Base-by-base conservation (phyloP, 2,888 invertebrate genomes). In the Sesia bembeciformis region DNA sequence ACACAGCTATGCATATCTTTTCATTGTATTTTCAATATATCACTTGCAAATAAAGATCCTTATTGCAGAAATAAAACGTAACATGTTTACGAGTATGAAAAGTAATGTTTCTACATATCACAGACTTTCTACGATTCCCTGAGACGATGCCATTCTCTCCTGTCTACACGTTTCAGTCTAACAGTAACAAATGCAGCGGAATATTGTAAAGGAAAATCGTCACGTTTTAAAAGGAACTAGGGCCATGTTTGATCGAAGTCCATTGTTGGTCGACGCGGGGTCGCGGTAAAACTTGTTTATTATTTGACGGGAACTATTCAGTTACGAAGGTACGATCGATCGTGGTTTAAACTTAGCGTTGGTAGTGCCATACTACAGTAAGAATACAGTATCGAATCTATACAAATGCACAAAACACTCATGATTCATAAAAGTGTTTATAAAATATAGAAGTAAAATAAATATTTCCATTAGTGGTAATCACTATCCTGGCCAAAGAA, bases 281-380 rank as follows among this genome's bases (percentile, higher is more conserved):
- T 46, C 46, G 46, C n/a, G 23, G 8, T 46, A 46, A 46, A 46
- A 46, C 46, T 46, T 46, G 46, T 46, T 46, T 46, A 46, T 46
- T 46, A 46, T 46, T 46, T 46, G 46, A 46, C 46, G n/a, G 8
- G 4, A 23, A 46, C 46, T 46, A 46, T 46, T 46, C 46, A 46
- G 46, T 46, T 50, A 51, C 52, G 49, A 40, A 49, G 61, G 55
- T 55, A 50, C 60, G 58, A 84, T 84, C 84, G 83, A 83, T 82
- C 74, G 66, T 55, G 72, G 74, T 74, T 81, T 77, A 77, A 81
- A 83, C 68, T 81, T 76, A 77, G 79, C 49, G 8, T 43, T 43
- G 43, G 52, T 54, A 71, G 67, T 66, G 62, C 60, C 60, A 8
- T 23, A 5, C 23, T 46, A 46, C 23, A 46, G 4, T 4, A 3